A percentile compares a stretch with the other conserved stretches of the same genome.
phyloP scores from a whole-genome alignment of 2,113 vertebrate genomes.

The Brienomyrus brachyistius region DNA sequence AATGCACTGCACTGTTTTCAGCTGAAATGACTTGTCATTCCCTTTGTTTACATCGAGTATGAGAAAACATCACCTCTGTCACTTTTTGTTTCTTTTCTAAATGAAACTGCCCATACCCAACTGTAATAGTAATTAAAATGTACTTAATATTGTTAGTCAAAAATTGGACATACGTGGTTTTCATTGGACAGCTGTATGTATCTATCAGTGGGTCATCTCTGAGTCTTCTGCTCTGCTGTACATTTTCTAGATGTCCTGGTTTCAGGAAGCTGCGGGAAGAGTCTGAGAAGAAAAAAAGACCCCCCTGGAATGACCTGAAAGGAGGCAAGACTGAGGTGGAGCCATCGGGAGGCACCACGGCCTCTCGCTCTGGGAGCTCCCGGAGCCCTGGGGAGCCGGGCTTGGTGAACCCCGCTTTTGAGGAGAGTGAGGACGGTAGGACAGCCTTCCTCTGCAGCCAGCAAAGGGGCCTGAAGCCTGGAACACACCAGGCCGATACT shows the following conservation, averaged over 20 bases:
- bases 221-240: constrained; percentile 14
- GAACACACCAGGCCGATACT: background rate
- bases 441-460: constrained; percentile 5
- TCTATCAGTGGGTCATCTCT: background rate
- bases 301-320: constrained; percentile 64
- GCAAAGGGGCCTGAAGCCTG: background rate
- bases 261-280: constrained; percentile 72
- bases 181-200: background rate
- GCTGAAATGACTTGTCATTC: too few relatives aligned
- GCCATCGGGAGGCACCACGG: constrained; percentile 44
- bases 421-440: constrained; percentile 82
- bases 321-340: constrained; percentile 59
- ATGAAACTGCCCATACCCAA: too few relatives aligned
- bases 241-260: constrained; percentile 66
- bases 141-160: background rate
- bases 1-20: too few relatives aligned
- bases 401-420: constrained; percentile 79
- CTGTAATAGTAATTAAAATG: too few relatives aligned
- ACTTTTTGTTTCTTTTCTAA: too few relatives aligned
- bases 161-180: background rate
- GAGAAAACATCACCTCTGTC: too few relatives aligned
- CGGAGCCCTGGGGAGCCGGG: constrained; percentile 67
- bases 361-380: constrained; percentile 34
- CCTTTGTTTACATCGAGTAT: too few relatives aligned
- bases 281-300: constrained; percentile 64